phyloP scores from a whole-genome alignment of 2,113 vertebrate genomes.

The Sus scrofa region T2T-Sscrofa CM000812.6:225923001-225923500 shows the following conservation, averaged over 20 bases:
- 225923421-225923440: too few relatives aligned
- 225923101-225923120: background rate
- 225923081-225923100: background rate
- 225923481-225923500: too few relatives aligned
- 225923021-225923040: background rate
- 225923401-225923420: constrained; percentile 42
- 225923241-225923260: background rate
- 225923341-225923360: background rate
- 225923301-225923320: background rate
- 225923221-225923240: background rate
- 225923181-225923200: background rate
- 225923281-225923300: background rate
- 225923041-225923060: background rate
- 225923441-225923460: too few relatives aligned
- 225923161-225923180: background rate
- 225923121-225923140: background rate
- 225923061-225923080: background rate
- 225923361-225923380: background rate
- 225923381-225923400: background rate
- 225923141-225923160: background rate
- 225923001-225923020: background rate
- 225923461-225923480: too few relatives aligned
- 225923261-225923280: background rate
- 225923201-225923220: background rate
- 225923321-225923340: background rate